phyloP scores from a whole-genome alignment of 1,140 invertebrate genomes.

The Reticulitermes speratus region DNA sequence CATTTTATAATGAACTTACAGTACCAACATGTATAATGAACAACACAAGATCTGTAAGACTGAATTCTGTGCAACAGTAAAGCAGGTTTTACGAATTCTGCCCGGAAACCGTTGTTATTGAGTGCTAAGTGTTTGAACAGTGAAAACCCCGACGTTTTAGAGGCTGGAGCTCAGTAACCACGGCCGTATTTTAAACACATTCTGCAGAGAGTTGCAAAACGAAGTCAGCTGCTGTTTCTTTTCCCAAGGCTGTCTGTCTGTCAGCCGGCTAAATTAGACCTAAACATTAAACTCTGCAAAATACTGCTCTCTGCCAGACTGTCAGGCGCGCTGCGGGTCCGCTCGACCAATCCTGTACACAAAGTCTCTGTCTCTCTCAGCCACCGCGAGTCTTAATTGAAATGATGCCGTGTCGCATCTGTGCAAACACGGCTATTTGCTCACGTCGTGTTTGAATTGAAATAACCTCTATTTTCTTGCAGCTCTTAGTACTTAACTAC shows the following conservation, averaged over 20 bases:
- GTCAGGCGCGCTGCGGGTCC: neutral
- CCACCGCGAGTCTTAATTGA: neutral
- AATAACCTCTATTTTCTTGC: conserved; percentile 13
- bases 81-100: no score
- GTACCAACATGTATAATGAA: no score
- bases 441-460: conserved; percentile 18
- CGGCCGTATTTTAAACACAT: neutral
- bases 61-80: no score
- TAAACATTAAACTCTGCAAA: neutral
- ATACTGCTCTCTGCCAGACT: neutral
- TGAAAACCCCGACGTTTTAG: no score
- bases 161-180: neutral
- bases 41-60: no score
- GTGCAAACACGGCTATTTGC: conserved; percentile 6
- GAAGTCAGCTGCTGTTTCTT: neutral
- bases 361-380: neutral
- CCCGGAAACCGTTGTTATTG: no score
- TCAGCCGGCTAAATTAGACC: neutral
- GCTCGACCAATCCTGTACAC: neutral
- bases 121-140: no score
- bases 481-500: neutral
- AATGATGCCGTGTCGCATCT: neutral
- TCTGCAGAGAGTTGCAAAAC: neutral
- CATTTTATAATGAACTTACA: no score
- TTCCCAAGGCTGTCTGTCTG: conserved; percentile 4